These are phyloP conservation scores for Syngnathus typhle DNA, from an alignment of 2,113 vertebrate species.

Conservation along the genomic window DNA sequence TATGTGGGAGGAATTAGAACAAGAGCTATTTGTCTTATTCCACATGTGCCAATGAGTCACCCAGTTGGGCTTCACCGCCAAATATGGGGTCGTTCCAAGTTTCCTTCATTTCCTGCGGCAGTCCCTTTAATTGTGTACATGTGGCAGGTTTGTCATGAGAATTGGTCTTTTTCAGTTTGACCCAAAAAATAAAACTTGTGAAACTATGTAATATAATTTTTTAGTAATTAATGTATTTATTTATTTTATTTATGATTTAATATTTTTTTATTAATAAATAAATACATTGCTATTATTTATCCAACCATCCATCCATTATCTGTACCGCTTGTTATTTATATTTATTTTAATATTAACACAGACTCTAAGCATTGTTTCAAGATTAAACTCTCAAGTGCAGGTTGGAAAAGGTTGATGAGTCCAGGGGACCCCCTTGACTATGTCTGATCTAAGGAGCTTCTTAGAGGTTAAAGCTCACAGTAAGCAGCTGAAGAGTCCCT, in stretches of 20 bases:
- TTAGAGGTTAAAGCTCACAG: constrained; percentile 29
- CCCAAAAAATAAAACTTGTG: not conserved
- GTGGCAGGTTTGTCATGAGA: not conserved
- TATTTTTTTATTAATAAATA: too few relatives aligned
- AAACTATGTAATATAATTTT: too few relatives aligned
- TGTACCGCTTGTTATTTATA: too few relatives aligned
- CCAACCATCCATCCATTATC: too few relatives aligned
- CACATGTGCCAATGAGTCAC: constrained; percentile 11
- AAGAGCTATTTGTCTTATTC: constrained; percentile 16
- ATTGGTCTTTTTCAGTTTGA: not conserved
- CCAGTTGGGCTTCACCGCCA: constrained; percentile 3
- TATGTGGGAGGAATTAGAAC: not conserved
- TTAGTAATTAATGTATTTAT: too few relatives aligned
- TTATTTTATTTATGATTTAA: too few relatives aligned
- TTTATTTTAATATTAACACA: too few relatives aligned
- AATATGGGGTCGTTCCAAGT: not conserved
- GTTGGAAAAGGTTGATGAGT: constrained; percentile 13
- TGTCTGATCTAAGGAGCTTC: constrained; percentile 39
- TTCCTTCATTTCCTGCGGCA: not conserved
- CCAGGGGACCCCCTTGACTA: constrained; percentile 13
- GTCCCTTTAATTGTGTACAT: not conserved
- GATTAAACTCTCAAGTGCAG: not conserved
- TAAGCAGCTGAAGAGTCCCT: constrained; percentile 37
- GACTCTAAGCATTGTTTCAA: not conserved
- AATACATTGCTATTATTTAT: too few relatives aligned